phyloP scores from a whole-genome alignment of 1,140 invertebrate genomes.

The Diorhabda carinulata region DNA sequence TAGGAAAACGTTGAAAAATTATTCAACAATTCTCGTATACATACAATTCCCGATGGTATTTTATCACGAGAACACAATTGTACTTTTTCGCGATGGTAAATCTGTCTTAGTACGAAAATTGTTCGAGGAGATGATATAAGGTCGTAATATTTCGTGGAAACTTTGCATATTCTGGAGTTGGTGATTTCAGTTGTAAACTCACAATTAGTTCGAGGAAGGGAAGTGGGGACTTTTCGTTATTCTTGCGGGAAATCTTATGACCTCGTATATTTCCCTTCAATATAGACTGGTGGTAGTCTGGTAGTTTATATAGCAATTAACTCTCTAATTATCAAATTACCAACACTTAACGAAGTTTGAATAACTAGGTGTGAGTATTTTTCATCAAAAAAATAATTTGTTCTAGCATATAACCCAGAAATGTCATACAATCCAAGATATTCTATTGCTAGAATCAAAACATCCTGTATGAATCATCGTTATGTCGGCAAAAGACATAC shows the following conservation, averaged over 20 bases:
- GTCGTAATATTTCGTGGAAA: constrained; percentile 28
- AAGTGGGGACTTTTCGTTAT: constrained; percentile 29
- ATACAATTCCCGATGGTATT: constrained; percentile 10
- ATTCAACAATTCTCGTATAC: constrained; percentile 16
- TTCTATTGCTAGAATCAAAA: too few relatives aligned
- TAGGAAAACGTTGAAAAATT: constrained; percentile 11
- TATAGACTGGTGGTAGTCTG: too few relatives aligned
- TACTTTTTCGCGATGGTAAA: constrained; percentile 22
- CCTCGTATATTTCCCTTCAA: constrained; percentile 4
- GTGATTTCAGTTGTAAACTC: constrained; percentile 34
- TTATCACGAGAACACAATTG: constrained; percentile 22
- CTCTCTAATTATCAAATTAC: not conserved
- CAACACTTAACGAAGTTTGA: too few relatives aligned
- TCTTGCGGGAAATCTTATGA: constrained; percentile 34
- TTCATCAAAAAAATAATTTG: too few relatives aligned
- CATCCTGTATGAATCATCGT: too few relatives aligned
- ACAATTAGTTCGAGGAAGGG: constrained; percentile 29
- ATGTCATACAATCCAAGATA: too few relatives aligned
- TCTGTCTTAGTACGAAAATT: constrained; percentile 25
- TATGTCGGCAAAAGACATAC: too few relatives aligned
- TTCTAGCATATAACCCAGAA: too few relatives aligned
- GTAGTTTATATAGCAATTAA: not conserved
- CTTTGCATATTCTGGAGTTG: constrained; percentile 32
- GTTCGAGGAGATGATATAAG: constrained; percentile 25
- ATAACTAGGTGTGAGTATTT: too few relatives aligned